These are phyloP conservation scores for Unio pictorum DNA, from an alignment of 2,888 invertebrate species.

Conservation along the genomic window DNA sequence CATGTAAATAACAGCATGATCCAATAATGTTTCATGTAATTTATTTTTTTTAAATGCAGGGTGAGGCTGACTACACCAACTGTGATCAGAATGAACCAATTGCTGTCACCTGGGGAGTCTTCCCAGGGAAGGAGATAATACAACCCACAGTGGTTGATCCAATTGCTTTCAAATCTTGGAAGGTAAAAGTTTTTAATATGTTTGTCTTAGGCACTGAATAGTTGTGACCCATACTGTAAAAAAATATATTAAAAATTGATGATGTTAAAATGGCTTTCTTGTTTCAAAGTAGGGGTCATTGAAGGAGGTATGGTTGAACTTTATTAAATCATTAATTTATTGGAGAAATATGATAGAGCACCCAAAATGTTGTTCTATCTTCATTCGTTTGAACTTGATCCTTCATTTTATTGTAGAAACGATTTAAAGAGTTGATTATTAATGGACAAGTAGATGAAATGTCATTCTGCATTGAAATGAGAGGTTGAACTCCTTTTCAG, in stretches of 20 bases:
- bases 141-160: slow-evolving; percentile 78
- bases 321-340: too few relatives aligned
- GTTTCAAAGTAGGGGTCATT: too few relatives aligned
- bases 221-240: neutral
- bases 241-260: too few relatives aligned
- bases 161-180: slow-evolving; percentile 76
- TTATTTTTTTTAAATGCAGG: slow-evolving; percentile 60
- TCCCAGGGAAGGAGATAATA: slow-evolving; percentile 76
- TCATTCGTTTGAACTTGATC: neutral
- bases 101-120: slow-evolving; percentile 78
- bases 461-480: too few relatives aligned
- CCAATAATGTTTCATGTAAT: too few relatives aligned
- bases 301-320: too few relatives aligned
- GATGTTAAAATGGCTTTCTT: too few relatives aligned
- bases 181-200: slow-evolving; percentile 60
- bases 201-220: neutral
- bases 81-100: slow-evolving; percentile 73
- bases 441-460: too few relatives aligned
- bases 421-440: too few relatives aligned
- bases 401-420: neutral
- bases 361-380: neutral
- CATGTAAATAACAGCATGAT: too few relatives aligned
- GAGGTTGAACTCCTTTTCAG: too few relatives aligned
- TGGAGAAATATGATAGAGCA: too few relatives aligned
- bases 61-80: slow-evolving; percentile 74